Base-by-base conservation (phyloP, 2,888 invertebrate species). In the Orchestes rusci region DNA sequence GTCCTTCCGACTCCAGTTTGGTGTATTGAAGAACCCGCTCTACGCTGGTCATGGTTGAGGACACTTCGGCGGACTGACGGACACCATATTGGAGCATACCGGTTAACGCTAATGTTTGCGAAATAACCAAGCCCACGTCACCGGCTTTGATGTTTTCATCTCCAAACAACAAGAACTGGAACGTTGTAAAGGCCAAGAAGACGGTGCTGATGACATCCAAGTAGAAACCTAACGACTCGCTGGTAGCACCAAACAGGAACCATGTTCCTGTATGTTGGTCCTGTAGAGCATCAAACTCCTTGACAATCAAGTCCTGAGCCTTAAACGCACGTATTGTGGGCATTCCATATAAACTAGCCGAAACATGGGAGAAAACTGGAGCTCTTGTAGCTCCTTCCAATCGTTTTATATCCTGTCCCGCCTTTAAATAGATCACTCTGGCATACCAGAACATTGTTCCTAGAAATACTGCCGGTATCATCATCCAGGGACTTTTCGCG, bases 351-450 rank as follows among this genome's bases (percentile, higher is more conserved):
- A 95, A 70, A 0, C 90, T 82, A 1, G 91, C 84, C n/a, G 85
- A 83, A 53, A 94, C 77, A 63, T 94, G 91, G 0, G 91, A 87
- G 65, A 92, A 93, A 0, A 95, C 86, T 0, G 95, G 94, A 68
- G 92, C 91, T 50, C 50, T 48, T 72, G 74, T 71, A 27, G 66
- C 63, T 44, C 74, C 74, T 59, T 75, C 75, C 4, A 74, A 69
- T 68, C 80, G 73, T 69, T 81, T 89, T 40, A 89, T 71, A 57
- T 80, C 79, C 58, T 85, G 77, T 1, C 86, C 84, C 2, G 82
- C 82, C 35, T 70, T 68, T 50, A 88, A 71, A 63, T 86, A 89
- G 50, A 85, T 68, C 13, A 71, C 59, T 15, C 85, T 72, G 60
- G 82, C 74, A 48, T 73, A 60, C 56, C 77, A 75, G 69, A 86